Evolutionary conservation across 1,140 invertebrate species (phyloP), one percentile per base, ranked within the genome.

Genomic region (Brachionus angularis): DNA sequence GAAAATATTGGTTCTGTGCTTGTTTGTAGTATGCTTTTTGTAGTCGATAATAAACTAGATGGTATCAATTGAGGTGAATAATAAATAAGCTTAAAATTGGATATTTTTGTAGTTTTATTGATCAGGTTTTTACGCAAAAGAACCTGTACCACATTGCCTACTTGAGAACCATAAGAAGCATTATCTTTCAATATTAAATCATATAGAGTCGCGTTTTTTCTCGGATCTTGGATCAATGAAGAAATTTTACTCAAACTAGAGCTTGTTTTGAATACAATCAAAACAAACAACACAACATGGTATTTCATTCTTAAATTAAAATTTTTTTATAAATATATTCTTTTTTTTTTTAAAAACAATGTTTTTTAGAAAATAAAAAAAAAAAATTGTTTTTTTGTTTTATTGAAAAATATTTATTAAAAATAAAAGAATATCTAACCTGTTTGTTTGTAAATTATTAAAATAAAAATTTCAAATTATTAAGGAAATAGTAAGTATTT

Each of bases 51-150:
- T 10, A 33, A 16, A 23, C n/a, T 67, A 18, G 62, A 47, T 50
- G 62, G 62, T 67, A 67, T 67, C 23, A 21, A 27, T 16, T 47
- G 42, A 31, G 62, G 25, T 2, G 62, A 67, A 8, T 67, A 67
- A 23, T 67, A 67, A 14, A 67, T 31, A 18, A 67, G 42, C 1
- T 31, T 67, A 21, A 34, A 67, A 29, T 67, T 21, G 16, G 33
- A 0, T 10, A 46, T 50, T 46, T 47, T 46, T 27, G 62, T 47
- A 10, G 21, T 7, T 31, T 14, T 31, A 29, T 16, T 67, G 21
- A 46, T 47, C 4, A 47, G 39, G 5, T 50, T 50, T 23, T 50
- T 67, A n/a, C 29, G 34, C 14, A 50, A 34, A 18, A 67, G 31
- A 36, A 67, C 31, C 10, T 46, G 25, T 8, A 21, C 23, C n/a